A percentile compares a stretch with the other conserved stretches of the same genome.
phyloP scores from a whole-genome alignment of 2,797 vertebrate genomes.

The Parotocinclus haroldoi region DNA sequence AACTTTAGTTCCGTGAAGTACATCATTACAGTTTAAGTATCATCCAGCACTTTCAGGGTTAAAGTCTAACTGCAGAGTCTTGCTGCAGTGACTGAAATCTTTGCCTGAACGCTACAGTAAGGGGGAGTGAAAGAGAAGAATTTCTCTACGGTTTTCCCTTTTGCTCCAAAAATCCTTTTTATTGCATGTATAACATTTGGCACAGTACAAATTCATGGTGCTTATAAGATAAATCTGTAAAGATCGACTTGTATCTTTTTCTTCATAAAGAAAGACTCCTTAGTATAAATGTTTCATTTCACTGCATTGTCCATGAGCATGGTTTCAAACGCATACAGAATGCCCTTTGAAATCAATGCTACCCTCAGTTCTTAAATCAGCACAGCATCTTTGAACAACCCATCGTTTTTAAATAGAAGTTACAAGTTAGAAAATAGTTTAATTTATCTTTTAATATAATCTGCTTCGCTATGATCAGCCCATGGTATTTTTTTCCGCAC shows the following conservation, averaged over 20 bases:
- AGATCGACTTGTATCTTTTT: constrained; percentile 79
- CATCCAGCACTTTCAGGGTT: constrained; percentile 70
- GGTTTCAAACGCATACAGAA: constrained; percentile 82
- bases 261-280: constrained; percentile 79
- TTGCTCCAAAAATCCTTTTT: constrained; percentile 80
- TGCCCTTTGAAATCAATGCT: constrained; percentile 77
- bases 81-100: constrained; percentile 83
- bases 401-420: constrained; percentile 86
- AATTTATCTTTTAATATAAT: constrained; percentile 85
- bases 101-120: constrained; percentile 73
- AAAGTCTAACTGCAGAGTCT: constrained; percentile 82
- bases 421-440: constrained; percentile 98
- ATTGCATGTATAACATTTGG: constrained; percentile 95
- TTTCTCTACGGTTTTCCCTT: constrained; percentile 55
- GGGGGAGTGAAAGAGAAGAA: constrained; percentile 55
- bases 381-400: constrained; percentile 78
- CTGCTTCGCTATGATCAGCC: constrained; percentile 87
- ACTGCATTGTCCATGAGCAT: constrained; percentile 79
- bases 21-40: constrained; percentile 55
- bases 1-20: not conserved
- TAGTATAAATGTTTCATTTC: constrained; percentile 80
- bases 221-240: constrained; percentile 89
- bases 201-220: constrained; percentile 92
- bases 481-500: constrained; percentile 73
- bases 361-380: constrained; percentile 78